Conservation (phyloP, 1,140 invertebrate genomes). For the Lasioglossum albipes region DNA sequence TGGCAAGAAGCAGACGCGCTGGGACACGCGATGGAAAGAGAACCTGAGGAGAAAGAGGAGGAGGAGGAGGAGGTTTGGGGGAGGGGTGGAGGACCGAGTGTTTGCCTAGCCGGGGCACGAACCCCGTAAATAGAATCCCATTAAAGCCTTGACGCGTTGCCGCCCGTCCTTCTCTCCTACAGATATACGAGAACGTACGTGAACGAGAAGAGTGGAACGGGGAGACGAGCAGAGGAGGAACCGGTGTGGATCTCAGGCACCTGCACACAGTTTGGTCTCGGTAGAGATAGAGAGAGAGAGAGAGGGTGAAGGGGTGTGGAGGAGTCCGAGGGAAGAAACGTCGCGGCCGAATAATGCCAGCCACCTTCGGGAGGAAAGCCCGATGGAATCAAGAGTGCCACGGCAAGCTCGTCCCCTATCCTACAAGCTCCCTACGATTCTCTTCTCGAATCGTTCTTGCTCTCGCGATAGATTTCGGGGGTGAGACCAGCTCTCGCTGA, state of each 20-base stretch:
- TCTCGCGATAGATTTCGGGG: not conserved
- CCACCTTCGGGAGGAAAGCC: not conserved
- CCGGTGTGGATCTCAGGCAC: slow-evolving; percentile 31
- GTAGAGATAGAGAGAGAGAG: not conserved
- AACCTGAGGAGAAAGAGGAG: not conserved
- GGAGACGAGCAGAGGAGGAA: not conserved
- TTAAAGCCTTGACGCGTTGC: slow-evolving; percentile 74
- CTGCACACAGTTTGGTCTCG: slow-evolving; percentile 14
- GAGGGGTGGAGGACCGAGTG: slow-evolving; percentile 58
- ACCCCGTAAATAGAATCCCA: slow-evolving; percentile 78
- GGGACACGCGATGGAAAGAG: slow-evolving; percentile 1
- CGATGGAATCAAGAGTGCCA: slow-evolving; percentile 34
- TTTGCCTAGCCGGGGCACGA: slow-evolving; percentile 76
- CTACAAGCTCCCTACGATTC: slow-evolving; percentile 1
- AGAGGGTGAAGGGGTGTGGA: not conserved
- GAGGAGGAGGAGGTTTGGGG: slow-evolving; percentile 13
- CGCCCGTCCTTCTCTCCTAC: slow-evolving; percentile 55
- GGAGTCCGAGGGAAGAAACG: slow-evolving; percentile 31
- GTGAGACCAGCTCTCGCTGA: not conserved
- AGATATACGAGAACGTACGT: slow-evolving; percentile 37
- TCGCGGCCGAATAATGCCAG: slow-evolving; percentile 43
- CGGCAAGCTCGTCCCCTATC: slow-evolving; percentile 15
- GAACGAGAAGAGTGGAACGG: not conserved
- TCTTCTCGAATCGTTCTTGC: not conserved
- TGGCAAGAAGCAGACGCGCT: slow-evolving; percentile 24